Evolutionary conservation across 2,113 vertebrate genomes (phyloP).

Genomic region (Diadophis punctatus): DNA sequence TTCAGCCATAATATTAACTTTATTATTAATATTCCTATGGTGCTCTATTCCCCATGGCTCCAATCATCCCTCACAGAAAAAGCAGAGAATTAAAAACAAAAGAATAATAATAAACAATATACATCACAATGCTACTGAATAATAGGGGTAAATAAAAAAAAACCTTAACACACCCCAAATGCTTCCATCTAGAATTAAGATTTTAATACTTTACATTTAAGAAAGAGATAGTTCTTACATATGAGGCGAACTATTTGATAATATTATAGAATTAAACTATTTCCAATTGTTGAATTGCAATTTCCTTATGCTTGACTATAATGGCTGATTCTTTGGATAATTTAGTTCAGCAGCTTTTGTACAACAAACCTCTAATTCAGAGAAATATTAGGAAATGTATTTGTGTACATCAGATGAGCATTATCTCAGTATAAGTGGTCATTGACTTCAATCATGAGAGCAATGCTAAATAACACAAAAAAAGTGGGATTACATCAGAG

Average conservation of each 20-base stretch:
- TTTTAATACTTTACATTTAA: background rate
- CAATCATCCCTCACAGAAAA: background rate
- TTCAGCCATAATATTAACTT: background rate
- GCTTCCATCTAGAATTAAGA: background rate
- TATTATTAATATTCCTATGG: background rate
- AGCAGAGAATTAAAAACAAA: background rate
- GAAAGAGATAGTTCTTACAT: background rate
- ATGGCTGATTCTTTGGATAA: background rate
- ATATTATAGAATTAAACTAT: background rate
- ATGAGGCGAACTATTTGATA: background rate
- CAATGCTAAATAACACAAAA: background rate
- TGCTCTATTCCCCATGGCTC: background rate
- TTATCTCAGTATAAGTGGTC: background rate
- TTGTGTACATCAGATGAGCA: background rate
- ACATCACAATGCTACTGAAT: background rate
- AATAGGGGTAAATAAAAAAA: background rate
- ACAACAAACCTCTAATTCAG: background rate
- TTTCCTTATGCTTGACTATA: background rate
- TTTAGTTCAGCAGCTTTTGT: background rate
- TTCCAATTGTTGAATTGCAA: background rate
- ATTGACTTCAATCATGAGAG: background rate
- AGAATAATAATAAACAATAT: background rate
- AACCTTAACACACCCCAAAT: background rate
- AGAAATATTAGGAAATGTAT: background rate
- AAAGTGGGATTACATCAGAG: background rate